Evolutionary conservation across 1,140 invertebrate genomes (phyloP).

Genomic region (Ericerus pela): DNA sequence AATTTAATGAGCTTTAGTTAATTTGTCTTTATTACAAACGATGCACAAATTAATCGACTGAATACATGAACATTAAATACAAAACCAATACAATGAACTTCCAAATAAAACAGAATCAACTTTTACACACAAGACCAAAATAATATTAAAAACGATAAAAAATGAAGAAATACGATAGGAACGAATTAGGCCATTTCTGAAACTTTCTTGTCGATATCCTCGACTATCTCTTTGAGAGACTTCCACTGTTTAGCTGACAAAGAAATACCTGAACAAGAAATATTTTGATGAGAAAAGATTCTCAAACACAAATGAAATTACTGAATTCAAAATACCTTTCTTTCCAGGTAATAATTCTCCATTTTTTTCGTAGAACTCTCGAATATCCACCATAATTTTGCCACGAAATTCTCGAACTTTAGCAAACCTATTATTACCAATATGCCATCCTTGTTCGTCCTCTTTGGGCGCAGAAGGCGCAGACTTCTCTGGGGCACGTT

Average conservation of each 20-base stretch:
- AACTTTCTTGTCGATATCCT: constrained; percentile 16
- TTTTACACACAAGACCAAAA: neutral
- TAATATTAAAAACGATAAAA: neutral
- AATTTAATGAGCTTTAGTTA: too few species aligned
- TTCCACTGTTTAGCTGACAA: constrained; percentile 19
- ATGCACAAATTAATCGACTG: too few species aligned
- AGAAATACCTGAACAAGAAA: constrained; percentile 18
- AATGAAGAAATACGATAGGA: neutral
- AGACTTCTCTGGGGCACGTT: neutral
- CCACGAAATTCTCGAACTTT: constrained; percentile 40
- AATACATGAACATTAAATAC: too few species aligned
- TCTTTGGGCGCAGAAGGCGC: constrained; percentile 15
- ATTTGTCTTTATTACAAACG: too few species aligned
- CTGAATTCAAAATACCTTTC: constrained; percentile 33
- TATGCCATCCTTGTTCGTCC: constrained; percentile 28
- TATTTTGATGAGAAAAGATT: neutral
- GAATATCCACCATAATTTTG: constrained; percentile 38
- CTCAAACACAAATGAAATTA: neutral
- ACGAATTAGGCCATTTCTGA: neutral
- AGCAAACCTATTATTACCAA: constrained; percentile 36
- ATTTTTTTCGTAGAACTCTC: constrained; percentile 40
- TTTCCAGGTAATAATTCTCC: constrained; percentile 40
- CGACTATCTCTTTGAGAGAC: constrained; percentile 16
- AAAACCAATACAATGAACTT: neutral
- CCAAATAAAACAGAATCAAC: neutral